Conservation (phyloP, 2,113 vertebrate species). For the Ptychochromis oligacanthus region DNA sequence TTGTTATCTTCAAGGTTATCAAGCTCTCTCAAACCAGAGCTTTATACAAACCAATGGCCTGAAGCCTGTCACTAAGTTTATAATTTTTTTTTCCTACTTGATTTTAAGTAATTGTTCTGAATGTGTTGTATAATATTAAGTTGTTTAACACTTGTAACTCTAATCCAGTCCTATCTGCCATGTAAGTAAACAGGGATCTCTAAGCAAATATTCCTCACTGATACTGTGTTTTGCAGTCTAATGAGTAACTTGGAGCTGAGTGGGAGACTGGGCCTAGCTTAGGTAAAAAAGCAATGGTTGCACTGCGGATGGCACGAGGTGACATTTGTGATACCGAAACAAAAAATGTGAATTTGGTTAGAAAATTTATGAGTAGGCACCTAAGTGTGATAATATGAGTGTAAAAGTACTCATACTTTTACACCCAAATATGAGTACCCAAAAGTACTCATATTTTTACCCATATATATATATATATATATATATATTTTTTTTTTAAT, state of each 20-base stretch:
- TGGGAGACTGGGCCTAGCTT: background rate
- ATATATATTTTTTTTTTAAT: too few relatives aligned
- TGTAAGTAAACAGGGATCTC: background rate
- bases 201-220: background rate
- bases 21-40: background rate
- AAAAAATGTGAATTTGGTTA: background rate
- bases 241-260: background rate
- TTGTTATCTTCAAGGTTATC: background rate
- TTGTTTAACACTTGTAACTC: background rate
- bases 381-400: too few relatives aligned
- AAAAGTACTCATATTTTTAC: too few relatives aligned
- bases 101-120: background rate
- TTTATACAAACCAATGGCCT: background rate
- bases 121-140: background rate
- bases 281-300: background rate
- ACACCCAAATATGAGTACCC: too few relatives aligned
- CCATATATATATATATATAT: too few relatives aligned
- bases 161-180: background rate
- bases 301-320: background rate
- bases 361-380: too few relatives aligned
- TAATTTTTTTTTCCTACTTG: background rate
- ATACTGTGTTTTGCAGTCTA: background rate
- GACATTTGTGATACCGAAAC: background rate
- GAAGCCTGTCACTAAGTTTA: background rate
- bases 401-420: background rate